Evolutionary conservation across 2,888 invertebrate species (phyloP), one percentile per base, ranked within the genome.

Genomic region (Plebejus anna): DNA sequence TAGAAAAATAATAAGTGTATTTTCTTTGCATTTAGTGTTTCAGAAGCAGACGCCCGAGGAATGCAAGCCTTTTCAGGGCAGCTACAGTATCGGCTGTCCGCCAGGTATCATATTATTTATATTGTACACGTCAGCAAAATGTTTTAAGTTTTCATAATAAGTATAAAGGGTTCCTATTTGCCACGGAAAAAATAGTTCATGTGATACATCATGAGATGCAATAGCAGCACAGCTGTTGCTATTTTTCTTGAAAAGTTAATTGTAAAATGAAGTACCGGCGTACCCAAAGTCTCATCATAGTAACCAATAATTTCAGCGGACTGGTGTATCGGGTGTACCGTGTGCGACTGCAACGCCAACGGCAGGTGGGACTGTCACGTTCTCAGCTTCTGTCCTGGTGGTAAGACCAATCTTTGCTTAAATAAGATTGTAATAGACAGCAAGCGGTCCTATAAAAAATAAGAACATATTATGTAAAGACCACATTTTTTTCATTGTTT

Each of bases 301-400:
- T 47, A 47, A 47, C 0, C 9, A 59, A 7, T 59, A 75, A 73
- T 86, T 87, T 2, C 82, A 93, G 92, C 79, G 75, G 92, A 93
- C 77, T 92, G 92, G 92, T 92, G 92, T 70, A 82, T 83, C 0
- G 92, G 92, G 0, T 93, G 92, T 72, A 90, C 89, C 0, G 89
- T 92, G 0, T 93, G 92, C 28, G 91, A 91, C 78, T 93, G 92
- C 66, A 87, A 89, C 4, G 83, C 84, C 0, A 83, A 88, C 11
- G 90, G 91, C 0, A 84, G 81, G 0, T 93, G 92, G 92, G 86
- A 89, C 78, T 93, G 92, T 75, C 90, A 90, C 57, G 77, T 89
- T 0, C 80, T 92, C 38, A 92, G 90, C 73, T 92, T 90, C 78
- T 93, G 92, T 79, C 84, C 87, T 2, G 88, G 88, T 13, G 84